Percentiles rank a stretch among this genome's conserved stretches.
Evolutionary conservation across 2,888 invertebrate species (phyloP).

Genomic region (Drosophila monieri): DNA sequence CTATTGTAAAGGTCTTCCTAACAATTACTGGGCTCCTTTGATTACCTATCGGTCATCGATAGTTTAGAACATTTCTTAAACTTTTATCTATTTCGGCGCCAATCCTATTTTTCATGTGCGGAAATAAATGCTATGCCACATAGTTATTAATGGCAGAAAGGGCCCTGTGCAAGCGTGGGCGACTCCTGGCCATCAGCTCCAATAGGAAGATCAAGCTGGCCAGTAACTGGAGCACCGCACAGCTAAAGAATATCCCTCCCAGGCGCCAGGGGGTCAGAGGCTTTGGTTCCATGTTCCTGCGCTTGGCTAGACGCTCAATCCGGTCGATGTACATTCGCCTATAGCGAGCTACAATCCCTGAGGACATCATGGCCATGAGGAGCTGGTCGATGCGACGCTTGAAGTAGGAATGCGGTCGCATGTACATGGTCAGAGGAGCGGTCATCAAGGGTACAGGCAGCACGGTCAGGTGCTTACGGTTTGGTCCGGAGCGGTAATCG

Average conservation of each 20-base stretch:
- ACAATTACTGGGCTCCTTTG: neutral
- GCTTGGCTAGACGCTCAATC: conserved; percentile 18
- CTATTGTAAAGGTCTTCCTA: neutral
- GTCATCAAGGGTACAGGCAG: conserved; percentile 63
- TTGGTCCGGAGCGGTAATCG: conserved; percentile 55
- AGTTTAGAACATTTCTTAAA: neutral
- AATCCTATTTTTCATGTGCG: neutral
- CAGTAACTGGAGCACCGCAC: conserved; percentile 49
- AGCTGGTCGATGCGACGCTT: conserved; percentile 57
- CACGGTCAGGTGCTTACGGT: conserved; percentile 30
- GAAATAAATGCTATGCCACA: conserved; percentile 13
- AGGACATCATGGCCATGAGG: conserved; percentile 68
- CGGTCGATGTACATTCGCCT: conserved; percentile 63
- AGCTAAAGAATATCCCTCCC: conserved; percentile 67
- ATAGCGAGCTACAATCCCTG: conserved; percentile 67
- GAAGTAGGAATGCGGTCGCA: conserved; percentile 76
- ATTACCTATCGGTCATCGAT: neutral
- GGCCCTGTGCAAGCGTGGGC: conserved; percentile 26
- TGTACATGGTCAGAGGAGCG: conserved; percentile 74
- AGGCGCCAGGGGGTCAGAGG: conserved; percentile 64
- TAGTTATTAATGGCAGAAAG: conserved; percentile 48
- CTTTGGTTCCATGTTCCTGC: conserved; percentile 49
- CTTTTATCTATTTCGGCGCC: neutral
- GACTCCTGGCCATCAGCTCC: conserved; percentile 51
- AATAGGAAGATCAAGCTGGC: conserved; percentile 66